These are phyloP conservation scores for Lumbricus terrestris DNA, from an alignment of 2,888 invertebrate genomes.

Conservation along the genomic window DNA sequence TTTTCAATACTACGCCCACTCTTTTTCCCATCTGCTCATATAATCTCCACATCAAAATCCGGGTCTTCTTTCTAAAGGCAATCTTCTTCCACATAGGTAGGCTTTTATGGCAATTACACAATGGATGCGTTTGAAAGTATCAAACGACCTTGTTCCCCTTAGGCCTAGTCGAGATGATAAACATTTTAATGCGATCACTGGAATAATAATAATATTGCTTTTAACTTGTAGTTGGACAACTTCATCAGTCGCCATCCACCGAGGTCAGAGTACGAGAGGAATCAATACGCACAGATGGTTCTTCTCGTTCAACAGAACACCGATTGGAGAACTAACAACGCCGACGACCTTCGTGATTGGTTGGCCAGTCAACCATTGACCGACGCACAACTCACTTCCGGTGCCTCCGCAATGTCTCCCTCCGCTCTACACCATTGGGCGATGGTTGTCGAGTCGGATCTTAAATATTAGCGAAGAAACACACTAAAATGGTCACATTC, in stretches of 20 bases:
- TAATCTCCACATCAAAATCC: no score
- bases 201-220: not conserved
- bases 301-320: slow-evolving; percentile 16
- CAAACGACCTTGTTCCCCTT: no score
- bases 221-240: not conserved
- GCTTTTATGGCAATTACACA: no score
- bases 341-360: not conserved
- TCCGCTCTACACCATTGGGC: not conserved
- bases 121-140: no score
- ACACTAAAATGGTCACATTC: not conserved
- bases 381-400: not conserved
- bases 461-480: not conserved
- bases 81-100: no score
- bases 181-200: no score
- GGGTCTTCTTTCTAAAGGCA: no score
- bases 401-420: not conserved
- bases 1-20: no score
- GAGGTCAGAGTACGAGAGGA: not conserved
- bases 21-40: not conserved
- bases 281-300: not conserved
- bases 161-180: no score
- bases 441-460: not conserved
- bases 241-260: slow-evolving; percentile 16
- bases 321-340: not conserved
- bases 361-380: not conserved